These are phyloP conservation scores for Myotis myotis DNA, from an alignment of 2,797 vertebrate species.

Conservation along the genomic window DNA sequence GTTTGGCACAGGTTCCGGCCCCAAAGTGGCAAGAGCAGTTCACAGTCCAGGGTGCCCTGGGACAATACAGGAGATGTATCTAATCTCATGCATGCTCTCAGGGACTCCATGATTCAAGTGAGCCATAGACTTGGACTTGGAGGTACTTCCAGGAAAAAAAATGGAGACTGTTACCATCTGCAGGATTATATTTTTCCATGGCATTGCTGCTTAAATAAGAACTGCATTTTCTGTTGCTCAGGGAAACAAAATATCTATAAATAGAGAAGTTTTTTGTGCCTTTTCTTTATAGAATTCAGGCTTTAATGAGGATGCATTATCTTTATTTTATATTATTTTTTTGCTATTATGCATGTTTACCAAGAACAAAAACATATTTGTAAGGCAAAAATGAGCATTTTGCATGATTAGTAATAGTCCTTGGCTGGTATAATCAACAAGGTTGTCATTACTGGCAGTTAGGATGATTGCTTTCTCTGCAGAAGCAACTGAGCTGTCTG, in stretches of 20 bases:
- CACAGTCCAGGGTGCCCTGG: neutral
- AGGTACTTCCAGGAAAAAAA: neutral
- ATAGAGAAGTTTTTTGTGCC: conserved; percentile 22
- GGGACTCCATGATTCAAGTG: neutral
- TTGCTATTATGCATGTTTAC: conserved; percentile 59
- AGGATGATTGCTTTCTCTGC: conserved; percentile 32
- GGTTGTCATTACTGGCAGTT: conserved; percentile 26
- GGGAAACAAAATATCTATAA: conserved; percentile 56
- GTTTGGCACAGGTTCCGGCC: neutral
- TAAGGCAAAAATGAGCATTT: conserved; percentile 62
- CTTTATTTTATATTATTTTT: conserved; percentile 37
- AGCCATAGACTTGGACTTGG: neutral
- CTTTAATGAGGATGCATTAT: conserved; percentile 51
- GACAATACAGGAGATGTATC: neutral
- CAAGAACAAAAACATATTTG: conserved; percentile 59
- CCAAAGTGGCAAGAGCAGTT: neutral
- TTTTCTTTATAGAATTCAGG: conserved; percentile 48
- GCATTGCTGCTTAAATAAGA: conserved; percentile 36
- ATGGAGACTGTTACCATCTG: neutral
- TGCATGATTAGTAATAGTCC: conserved; percentile 48
- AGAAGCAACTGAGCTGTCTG: neutral
- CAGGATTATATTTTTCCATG: conserved; percentile 1
- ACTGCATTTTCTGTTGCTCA: conserved; percentile 58
- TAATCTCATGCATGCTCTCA: neutral
- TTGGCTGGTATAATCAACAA: conserved; percentile 40